phyloP scores from a whole-genome alignment of 2,113 vertebrate species.

The Tragelaphus imberbis region DNA sequence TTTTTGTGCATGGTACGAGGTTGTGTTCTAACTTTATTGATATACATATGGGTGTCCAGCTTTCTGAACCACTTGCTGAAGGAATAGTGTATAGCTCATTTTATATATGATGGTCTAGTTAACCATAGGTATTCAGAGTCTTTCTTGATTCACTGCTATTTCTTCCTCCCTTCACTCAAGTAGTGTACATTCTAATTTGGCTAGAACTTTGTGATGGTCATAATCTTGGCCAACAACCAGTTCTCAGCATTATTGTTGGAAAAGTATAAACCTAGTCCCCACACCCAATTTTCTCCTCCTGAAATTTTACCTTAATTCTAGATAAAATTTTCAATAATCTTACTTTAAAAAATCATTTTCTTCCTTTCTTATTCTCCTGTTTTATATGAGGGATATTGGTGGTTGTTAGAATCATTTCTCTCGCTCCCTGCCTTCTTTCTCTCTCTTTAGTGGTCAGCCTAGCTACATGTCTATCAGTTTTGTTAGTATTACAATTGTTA shows the following conservation, averaged over 20 bases:
- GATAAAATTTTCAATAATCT: neutral
- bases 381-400: neutral
- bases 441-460: neutral
- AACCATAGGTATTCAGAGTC: neutral
- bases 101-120: neutral
- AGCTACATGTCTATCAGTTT: neutral
- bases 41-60: neutral
- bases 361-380: neutral
- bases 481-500: neutral
- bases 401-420: neutral
- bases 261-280: neutral
- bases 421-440: neutral
- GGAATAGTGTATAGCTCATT: neutral
- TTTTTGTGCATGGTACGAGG: neutral
- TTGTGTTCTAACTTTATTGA: neutral
- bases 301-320: neutral
- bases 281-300: neutral
- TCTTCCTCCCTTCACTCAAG: neutral
- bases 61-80: neutral
- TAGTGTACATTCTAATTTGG: neutral
- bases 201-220: neutral
- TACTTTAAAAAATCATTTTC: neutral
- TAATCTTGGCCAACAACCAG: neutral
- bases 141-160: neutral
- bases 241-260: neutral